phyloP scores from a whole-genome alignment of 2,888 invertebrate species.

The Parnassius smintheus region DNA sequence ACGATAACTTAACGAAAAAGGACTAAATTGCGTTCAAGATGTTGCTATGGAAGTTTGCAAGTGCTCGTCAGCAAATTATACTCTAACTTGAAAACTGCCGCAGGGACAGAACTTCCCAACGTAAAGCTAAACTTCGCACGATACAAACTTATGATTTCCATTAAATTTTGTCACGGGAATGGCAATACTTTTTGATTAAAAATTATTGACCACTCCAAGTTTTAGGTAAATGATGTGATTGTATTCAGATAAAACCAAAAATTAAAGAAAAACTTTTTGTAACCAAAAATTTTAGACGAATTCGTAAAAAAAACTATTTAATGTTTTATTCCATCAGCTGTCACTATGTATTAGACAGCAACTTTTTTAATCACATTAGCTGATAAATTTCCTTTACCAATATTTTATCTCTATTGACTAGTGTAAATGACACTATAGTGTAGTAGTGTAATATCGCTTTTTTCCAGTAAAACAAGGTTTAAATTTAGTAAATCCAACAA shows the following conservation, averaged over 20 bases:
- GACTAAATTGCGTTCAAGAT: conserved; percentile 42
- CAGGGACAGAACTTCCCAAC: conserved; percentile 53
- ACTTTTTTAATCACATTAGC: too few species aligned
- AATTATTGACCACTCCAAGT: conserved; percentile 32
- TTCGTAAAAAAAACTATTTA: too few species aligned
- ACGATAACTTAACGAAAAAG: conserved; percentile 29
- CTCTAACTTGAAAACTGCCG: conserved; percentile 54
- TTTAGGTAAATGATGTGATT: not conserved
- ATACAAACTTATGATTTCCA: conserved; percentile 71
- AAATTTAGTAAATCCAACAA: too few species aligned
- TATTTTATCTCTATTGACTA: too few species aligned
- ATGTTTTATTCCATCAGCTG: too few species aligned
- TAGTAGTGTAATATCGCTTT: too few species aligned
- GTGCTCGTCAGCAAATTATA: conserved; percentile 72
- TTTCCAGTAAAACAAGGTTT: too few species aligned
- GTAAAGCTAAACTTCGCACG: conserved; percentile 53
- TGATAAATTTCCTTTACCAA: too few species aligned
- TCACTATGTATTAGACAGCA: too few species aligned
- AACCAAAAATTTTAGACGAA: too few species aligned
- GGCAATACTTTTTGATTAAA: conserved; percentile 33
- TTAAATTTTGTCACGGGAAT: conserved; percentile 50
- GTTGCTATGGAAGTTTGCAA: conserved; percentile 50
- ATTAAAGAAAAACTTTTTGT: too few species aligned
- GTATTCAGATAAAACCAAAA: not conserved
- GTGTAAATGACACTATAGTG: too few species aligned